A percentile compares a stretch with the other conserved stretches of the same genome.
Evolutionary conservation across 2,113 vertebrate genomes (phyloP).

Genomic region (Cinclus mexicanus): DNA sequence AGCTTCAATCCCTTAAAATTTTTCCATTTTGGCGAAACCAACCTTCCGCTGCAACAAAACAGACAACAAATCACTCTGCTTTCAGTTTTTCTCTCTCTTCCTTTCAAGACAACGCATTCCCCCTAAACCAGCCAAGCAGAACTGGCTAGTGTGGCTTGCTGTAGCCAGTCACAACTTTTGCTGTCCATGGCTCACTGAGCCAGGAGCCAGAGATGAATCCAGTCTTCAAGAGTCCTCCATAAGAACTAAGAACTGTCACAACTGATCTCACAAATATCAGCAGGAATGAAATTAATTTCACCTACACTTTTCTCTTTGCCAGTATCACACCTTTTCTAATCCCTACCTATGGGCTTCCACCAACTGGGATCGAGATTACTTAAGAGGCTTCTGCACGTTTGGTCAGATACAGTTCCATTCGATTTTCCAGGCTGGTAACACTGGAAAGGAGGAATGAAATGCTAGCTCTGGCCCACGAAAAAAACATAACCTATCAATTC

Average conservation of each 20-base stretch:
- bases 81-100: background rate
- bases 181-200: fast-evolving
- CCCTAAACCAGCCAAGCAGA: background rate
- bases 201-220: background rate
- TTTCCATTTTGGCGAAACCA: conserved; percentile 99
- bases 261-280: background rate
- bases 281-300: background rate
- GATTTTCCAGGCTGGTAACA: background rate
- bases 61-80: background rate
- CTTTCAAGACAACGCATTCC: background rate
- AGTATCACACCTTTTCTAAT: background rate
- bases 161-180: background rate
- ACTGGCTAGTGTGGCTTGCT: too few relatives aligned
- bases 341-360: background rate
- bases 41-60: conserved; percentile 85
- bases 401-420: background rate
- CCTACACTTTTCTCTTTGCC: background rate
- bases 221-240: background rate
- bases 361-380: background rate
- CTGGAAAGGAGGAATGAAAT: background rate
- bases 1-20: conserved; percentile 98
- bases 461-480: background rate
- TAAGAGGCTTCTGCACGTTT: background rate
- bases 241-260: background rate
- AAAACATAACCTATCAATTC: background rate